These are phyloP conservation scores for Jaculus jaculus DNA, from an alignment of 2,113 vertebrate species.

Conservation along the genomic window DNA sequence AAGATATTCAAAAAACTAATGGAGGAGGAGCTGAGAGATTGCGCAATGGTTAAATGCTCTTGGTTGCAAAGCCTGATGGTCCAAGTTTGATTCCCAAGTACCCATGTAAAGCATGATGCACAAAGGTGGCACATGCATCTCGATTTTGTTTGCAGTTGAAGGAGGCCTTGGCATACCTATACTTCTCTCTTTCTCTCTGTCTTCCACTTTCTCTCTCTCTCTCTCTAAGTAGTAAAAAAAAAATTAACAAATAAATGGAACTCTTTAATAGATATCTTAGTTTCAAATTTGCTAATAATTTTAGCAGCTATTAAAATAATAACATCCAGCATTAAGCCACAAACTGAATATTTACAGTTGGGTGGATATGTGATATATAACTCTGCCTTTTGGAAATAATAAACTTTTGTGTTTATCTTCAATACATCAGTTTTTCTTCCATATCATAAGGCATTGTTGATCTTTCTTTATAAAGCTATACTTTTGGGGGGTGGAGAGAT, in stretches of 20 bases:
- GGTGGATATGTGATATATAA: not conserved
- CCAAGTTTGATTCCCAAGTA: too few species aligned
- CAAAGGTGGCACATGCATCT: too few species aligned
- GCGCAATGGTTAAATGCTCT: too few species aligned
- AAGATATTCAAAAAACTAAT: not conserved
- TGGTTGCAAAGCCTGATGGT: too few species aligned
- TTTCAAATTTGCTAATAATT: not conserved
- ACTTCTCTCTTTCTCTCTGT: too few species aligned
- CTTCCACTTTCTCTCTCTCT: too few species aligned
- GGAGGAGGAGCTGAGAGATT: too few species aligned
- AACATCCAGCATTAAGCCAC: not conserved
- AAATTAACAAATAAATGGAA: not conserved
- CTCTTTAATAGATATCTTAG: accelerated
- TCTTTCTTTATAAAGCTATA: not conserved
- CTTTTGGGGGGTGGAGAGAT: not conserved
- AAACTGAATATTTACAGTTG: not conserved
- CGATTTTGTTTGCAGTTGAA: too few species aligned
- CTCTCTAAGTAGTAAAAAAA: too few species aligned
- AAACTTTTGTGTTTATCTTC: not conserved
- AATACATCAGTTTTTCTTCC: not conserved
- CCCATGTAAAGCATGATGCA: too few species aligned
- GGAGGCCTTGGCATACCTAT: too few species aligned
- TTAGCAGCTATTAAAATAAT: not conserved
- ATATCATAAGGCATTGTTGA: not conserved
- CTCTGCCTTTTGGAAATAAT: not conserved